Conservation (phyloP, 2,797 vertebrate species). For the Alcedo quadribrachys region DNA sequence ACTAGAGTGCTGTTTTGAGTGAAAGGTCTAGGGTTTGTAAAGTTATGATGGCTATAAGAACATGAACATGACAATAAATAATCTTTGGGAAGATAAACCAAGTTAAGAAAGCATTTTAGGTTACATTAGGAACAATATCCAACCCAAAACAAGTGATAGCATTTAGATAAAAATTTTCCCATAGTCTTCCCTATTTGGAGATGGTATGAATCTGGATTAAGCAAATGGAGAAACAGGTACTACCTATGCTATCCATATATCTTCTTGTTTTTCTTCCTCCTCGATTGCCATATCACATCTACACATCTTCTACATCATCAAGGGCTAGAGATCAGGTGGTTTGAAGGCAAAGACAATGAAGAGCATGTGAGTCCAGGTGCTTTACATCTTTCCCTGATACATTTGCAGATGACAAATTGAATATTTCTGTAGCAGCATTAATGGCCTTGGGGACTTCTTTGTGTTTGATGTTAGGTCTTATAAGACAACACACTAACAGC, state of each 20-base stretch:
- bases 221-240: background rate
- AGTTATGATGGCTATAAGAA: slow-evolving; percentile 4
- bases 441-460: background rate
- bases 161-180: background rate
- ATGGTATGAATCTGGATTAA: background rate
- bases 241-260: background rate
- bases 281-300: background rate
- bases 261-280: background rate
- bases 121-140: background rate
- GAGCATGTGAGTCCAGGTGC: background rate
- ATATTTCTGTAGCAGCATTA: background rate
- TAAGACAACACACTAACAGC: background rate
- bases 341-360: background rate
- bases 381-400: background rate
- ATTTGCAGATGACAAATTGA: background rate
- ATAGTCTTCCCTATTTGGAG: background rate
- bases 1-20: slow-evolving; percentile 13
- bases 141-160: background rate
- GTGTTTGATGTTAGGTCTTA: background rate
- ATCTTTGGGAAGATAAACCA: background rate
- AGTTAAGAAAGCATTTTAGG: background rate
- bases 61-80: slow-evolving; percentile 19
- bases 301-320: background rate
- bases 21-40: background rate
- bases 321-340: background rate